Base-by-base conservation (phyloP, 2,888 invertebrate genomes). In the Eupithecia dodoneata region DNA sequence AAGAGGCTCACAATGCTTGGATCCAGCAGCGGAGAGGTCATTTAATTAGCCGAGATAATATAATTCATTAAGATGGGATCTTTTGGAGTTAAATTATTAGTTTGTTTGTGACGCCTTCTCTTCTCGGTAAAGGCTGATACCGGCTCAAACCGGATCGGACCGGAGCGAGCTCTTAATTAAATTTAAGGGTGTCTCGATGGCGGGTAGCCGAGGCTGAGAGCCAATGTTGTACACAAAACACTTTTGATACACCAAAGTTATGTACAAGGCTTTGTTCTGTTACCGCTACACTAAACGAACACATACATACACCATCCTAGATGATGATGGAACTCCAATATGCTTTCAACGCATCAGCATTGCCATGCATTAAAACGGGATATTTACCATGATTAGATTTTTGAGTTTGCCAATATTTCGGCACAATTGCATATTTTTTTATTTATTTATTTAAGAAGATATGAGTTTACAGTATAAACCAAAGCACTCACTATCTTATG, bases 91-190 rank as follows among this genome's bases (percentile, higher is more conserved):
- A 75, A 65, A 74, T 77, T 52, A 73, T 75, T 75, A 75, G 75
- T 77, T 77, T 71, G 75, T 75, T 75, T 67, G 77, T 77, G 66
- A 75, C 70, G 75, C 77, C 59, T 55, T 66, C 70, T 75, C 71
- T 59, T 75, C 73, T 59, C 3, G 70, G 45, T 66, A 72, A n/a
- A 42, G n/a, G n/a, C 71, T 74, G 65, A 69, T 63, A 63, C 74
- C 45, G 65, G 72, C 69, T 72, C 65, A 65, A 72, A 65, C 13
- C 63, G 65, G 65, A 72, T 65, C 52, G 72, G 74, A 72, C 52
- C 47, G 72, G 71, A 47, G 44, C 71, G 49, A 72, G 47, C 65
- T 45, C 74, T 77, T 74, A 72, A 77, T 72, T 77, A 74, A 74
- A 74, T 72, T 74, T 63, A 45, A 18, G 18, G 47, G 45, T 44